Evolutionary conservation across 1,140 invertebrate species (phyloP).

Genomic region (Listronotus oregonensis): DNA sequence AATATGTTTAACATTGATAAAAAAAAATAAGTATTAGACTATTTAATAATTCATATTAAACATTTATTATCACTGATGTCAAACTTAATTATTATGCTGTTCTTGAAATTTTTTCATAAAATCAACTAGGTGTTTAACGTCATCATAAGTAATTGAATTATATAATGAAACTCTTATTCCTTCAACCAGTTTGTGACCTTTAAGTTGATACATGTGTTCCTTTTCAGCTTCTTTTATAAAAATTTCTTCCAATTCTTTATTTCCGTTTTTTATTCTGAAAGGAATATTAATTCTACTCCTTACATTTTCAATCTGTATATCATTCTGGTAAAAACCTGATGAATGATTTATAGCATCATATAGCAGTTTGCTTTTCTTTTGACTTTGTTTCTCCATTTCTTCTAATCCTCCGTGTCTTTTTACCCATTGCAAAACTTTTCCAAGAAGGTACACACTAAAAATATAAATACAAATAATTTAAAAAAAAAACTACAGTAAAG

Average conservation of each 20-base stretch:
- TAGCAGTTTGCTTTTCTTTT: conserved; percentile 76
- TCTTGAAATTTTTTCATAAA: conserved; percentile 85
- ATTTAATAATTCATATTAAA: too few relatives aligned
- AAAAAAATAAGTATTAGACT: too few relatives aligned
- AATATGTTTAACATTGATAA: too few relatives aligned
- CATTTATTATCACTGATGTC: too few relatives aligned
- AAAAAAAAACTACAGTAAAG: not conserved
- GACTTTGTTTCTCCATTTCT: conserved; percentile 74
- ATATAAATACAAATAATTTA: not conserved
- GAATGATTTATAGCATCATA: conserved; percentile 87
- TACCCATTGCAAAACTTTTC: conserved; percentile 90
- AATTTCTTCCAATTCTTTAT: conserved; percentile 82
- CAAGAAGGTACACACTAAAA: conserved; percentile 89
- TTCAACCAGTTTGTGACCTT: conserved; percentile 93
- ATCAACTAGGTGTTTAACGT: conserved; percentile 72
- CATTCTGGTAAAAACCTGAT: conserved; percentile 85
- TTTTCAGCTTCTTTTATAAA: conserved; percentile 83
- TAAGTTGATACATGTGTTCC: conserved; percentile 82
- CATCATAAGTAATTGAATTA: conserved; percentile 87
- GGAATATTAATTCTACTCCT: conserved; percentile 90
- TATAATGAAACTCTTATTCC: conserved; percentile 94
- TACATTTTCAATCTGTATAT: conserved; percentile 60
- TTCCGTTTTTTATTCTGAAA: conserved; percentile 79
- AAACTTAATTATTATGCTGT: too few relatives aligned
- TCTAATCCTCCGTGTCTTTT: conserved; percentile 80